phyloP scores from a whole-genome alignment of 2,797 vertebrate species.

The Anisognathus igniventris region DNA sequence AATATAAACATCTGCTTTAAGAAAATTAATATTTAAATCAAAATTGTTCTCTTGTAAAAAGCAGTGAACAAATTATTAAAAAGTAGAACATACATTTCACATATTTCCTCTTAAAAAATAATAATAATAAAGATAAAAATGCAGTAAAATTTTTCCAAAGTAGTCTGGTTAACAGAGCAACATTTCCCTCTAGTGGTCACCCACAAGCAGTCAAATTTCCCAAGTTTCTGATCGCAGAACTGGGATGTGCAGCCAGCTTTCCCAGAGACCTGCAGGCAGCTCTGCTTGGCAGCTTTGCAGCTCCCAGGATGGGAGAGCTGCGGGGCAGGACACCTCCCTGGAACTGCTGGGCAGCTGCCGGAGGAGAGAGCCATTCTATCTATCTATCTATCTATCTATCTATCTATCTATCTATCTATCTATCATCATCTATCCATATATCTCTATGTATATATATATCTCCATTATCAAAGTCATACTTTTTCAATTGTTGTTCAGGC shows the following conservation, averaged over 20 bases:
- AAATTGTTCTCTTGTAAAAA: neutral
- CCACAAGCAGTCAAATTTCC: neutral
- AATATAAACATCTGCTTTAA: neutral
- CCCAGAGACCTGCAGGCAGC: fast-evolving
- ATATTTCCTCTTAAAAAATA: neutral
- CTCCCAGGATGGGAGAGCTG: fast-evolving
- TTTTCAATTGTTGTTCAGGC: neutral
- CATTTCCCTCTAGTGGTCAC: conserved; percentile 73
- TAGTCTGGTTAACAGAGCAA: conserved; percentile 62
- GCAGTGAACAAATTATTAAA: neutral
- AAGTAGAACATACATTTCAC: neutral
- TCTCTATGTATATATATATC: too few species aligned
- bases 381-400: fast-evolving
- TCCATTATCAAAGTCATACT: neutral
- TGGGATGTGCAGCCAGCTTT: fast-evolving
- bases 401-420: too few species aligned
- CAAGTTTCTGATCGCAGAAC: fast-evolving
- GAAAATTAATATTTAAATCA: neutral
- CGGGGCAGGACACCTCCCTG: too few species aligned
- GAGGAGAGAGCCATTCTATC: fast-evolving
- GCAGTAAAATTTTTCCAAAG: fast-evolving
- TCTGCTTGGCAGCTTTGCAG: neutral
- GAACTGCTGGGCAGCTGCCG: neutral
- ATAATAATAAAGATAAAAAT: neutral
- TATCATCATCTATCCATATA: too few species aligned